Evolutionary conservation across 2,113 vertebrate species (phyloP).

Genomic region (Okapia johnstoni): DNA sequence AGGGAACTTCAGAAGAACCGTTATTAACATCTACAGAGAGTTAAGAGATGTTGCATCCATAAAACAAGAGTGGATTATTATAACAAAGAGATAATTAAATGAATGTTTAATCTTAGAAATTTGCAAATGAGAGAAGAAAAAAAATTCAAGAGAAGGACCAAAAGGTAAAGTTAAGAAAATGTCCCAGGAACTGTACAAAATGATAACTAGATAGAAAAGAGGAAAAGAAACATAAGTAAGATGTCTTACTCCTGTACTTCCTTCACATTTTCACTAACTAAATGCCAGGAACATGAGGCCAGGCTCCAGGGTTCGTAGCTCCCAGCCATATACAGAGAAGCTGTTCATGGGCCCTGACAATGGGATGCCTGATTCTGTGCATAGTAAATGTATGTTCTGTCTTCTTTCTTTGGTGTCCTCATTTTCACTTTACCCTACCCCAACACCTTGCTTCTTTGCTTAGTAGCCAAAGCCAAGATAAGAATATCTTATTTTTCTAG

Average conservation of each 20-base stretch:
- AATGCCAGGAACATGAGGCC: background rate
- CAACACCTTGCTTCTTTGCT: background rate
- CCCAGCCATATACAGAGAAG: background rate
- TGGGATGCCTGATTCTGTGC: background rate
- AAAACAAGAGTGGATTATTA: background rate
- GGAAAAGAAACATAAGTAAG: background rate
- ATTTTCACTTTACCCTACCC: background rate
- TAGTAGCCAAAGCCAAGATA: background rate
- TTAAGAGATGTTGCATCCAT: background rate
- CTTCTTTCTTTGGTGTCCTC: background rate
- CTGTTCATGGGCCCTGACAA: too few relatives aligned
- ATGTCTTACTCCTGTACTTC: background rate
- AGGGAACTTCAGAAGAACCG: background rate
- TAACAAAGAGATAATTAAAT: background rate
- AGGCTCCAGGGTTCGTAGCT: background rate
- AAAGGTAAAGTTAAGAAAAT: background rate
- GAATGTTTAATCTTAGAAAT: background rate
- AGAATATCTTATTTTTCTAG: background rate
- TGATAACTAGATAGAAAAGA: background rate
- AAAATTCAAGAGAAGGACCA: background rate
- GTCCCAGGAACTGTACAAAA: background rate
- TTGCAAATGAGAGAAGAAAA: background rate
- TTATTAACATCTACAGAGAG: background rate
- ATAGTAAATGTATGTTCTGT: background rate
- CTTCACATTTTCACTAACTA: background rate